Evolutionary conservation across 2,113 vertebrate species (phyloP).

Genomic region (Eudorcas thomsonii): DNA sequence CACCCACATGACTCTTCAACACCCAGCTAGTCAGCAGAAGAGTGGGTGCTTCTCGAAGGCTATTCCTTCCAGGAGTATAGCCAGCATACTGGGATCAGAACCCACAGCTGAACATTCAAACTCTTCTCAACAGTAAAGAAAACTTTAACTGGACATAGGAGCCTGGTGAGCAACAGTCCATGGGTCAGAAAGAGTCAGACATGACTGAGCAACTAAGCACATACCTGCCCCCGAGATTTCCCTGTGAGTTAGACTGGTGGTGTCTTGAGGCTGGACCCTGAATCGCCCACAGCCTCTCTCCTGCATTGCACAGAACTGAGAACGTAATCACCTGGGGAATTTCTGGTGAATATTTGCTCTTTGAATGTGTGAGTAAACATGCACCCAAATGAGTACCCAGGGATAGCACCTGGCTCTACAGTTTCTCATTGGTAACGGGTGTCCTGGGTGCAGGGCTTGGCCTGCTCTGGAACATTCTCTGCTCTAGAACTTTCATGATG

Average conservation of each 20-base stretch:
- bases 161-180: background rate
- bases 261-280: rapidly evolving
- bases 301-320: rapidly evolving
- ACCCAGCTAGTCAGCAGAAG: background rate
- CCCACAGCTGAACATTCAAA: rapidly evolving
- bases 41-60: rapidly evolving
- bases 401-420: rapidly evolving
- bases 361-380: rapidly evolving
- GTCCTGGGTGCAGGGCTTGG: background rate
- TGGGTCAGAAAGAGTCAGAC: background rate
- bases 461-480: background rate
- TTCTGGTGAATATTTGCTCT: rapidly evolving
- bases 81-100: rapidly evolving
- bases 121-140: rapidly evolving
- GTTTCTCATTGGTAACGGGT: background rate
- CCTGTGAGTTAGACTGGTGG: too few relatives aligned
- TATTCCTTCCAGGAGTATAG: rapidly evolving
- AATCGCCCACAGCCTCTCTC: rapidly evolving
- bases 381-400: rapidly evolving
- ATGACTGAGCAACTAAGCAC: background rate
- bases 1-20: rapidly evolving
- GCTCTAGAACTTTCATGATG: background rate
- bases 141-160: background rate
- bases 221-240: rapidly evolving
- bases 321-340: rapidly evolving